Percentiles rank a stretch among this genome's conserved stretches.
Conservation (phyloP, 2,888 invertebrate genomes). For the Lepeophtheirus nordmannii region DNA sequence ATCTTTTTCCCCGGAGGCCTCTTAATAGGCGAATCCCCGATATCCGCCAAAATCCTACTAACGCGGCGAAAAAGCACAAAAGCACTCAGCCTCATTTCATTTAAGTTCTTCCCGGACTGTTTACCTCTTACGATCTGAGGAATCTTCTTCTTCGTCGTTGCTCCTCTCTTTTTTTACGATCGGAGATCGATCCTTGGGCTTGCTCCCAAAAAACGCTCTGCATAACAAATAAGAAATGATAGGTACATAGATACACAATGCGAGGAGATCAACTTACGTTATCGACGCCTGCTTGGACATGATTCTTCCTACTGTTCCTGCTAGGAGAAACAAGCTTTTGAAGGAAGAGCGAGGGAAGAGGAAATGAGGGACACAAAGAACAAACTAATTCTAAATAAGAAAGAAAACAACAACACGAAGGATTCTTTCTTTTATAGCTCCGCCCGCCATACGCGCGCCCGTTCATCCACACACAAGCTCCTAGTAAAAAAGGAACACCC, state of each 20-base stretch:
- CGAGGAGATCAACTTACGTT: not conserved
- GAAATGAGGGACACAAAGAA: constrained; percentile 1
- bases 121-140: not conserved
- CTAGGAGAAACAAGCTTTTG: no score
- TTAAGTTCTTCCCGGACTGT: not conserved
- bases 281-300: constrained; percentile 19
- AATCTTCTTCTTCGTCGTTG: not conserved
- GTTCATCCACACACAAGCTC: no score
- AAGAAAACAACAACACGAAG: not conserved
- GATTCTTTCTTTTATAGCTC: not conserved
- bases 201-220: constrained; percentile 14
- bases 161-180: not conserved
- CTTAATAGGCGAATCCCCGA: not conserved
- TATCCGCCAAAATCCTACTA: not conserved
- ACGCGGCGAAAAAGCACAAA: not conserved
- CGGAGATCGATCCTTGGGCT: not conserved
- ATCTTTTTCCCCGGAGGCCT: constrained; percentile 7
- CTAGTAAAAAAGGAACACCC: not conserved
- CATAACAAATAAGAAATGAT: not conserved
- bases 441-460: no score
- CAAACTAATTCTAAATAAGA: not conserved
- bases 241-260: not conserved
- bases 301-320: not conserved
- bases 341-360: no score
- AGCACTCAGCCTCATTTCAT: not conserved